Evolutionary conservation across 2,888 invertebrate species (phyloP).

Genomic region (Hybos culiciformis): DNA sequence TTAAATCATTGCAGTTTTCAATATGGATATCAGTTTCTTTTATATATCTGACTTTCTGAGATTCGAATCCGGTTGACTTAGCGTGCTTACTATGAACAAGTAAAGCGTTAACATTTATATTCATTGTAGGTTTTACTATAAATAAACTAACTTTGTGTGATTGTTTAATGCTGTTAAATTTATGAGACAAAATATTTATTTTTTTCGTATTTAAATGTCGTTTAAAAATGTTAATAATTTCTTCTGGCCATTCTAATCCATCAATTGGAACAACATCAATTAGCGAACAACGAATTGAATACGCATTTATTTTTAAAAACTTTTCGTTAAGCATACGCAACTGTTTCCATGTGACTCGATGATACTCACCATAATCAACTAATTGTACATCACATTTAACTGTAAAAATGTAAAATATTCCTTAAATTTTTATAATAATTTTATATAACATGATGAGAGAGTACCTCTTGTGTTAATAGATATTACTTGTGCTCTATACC

Average conservation of each 20-base stretch:
- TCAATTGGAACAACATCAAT: constrained; percentile 36
- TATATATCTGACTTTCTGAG: constrained; percentile 7
- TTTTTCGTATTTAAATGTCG: constrained; percentile 26
- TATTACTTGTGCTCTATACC: constrained; percentile 27
- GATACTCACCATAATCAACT: constrained; percentile 46
- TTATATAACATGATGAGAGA: constrained; percentile 3
- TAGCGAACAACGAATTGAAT: constrained; percentile 26
- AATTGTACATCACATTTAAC: constrained; percentile 23
- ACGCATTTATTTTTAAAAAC: constrained; percentile 18
- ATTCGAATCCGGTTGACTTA: constrained; percentile 35
- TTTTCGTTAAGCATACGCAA: constrained; percentile 38
- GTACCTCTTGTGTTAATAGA: constrained; percentile 22
- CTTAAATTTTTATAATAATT: background rate
- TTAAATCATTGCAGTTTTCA: no score
- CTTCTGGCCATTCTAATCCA: constrained; percentile 29
- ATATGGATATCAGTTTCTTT: constrained; percentile 2
- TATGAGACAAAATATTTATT: constrained; percentile 32
- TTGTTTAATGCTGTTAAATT: constrained; percentile 16
- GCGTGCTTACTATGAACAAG: constrained; percentile 40
- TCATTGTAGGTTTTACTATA: constrained; percentile 24
- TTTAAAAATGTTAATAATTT: constrained; percentile 30
- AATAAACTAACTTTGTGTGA: constrained; percentile 35
- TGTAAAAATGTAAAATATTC: constrained; percentile 8
- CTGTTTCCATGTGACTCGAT: constrained; percentile 37
- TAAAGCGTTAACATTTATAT: constrained; percentile 40